Base-by-base conservation (phyloP, 2,113 vertebrate genomes). In the Sclerurus mexicanus region DNA sequence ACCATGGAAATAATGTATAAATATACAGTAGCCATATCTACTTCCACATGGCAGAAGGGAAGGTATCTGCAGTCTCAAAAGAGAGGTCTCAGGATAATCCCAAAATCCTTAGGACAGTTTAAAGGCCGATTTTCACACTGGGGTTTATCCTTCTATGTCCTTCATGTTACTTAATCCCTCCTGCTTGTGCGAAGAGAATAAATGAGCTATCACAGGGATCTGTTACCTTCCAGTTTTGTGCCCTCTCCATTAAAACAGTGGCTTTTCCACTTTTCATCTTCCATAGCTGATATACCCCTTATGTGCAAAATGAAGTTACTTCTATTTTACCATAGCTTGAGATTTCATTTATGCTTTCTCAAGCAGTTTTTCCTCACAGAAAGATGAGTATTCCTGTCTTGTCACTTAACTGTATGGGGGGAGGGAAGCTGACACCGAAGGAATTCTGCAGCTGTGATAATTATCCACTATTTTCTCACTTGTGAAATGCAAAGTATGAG, bases 391-490 rank as follows among this genome's bases (percentile, higher is more conserved):
- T 76, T 49, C 80, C 72, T 77, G 35, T 93, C 37, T 60, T 88
- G 21, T 58, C 55, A 47, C 63, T 73, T 67, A 50, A 35, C 60
- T 83, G 28, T 62, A 12, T 23, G 63, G 56, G n/a, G 55, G 35
- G n/a, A 50, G 35, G 30, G 68, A 87, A 83, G 53, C 73, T 56
- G 80, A 78, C 52, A 18, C 33, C 63, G 64, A 39, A 78, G 56
- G 49, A 95, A 74, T 89, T 87, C 50, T 92, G 76, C 78, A 89
- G 56, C 69, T 92, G 47, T 84, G 76, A 35, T 74, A 81, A 62
- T 89, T 80, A 71, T 14, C 42, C 47, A 31, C 52, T 47, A 0
- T 71, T 37, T 75, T 95, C 85, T 92, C 24, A 52, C 49, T 84
- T 86, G 35, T 44, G 52, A 95, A 92, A 84, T 81, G 76, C 64